Percentiles rank a stretch among this genome's conserved stretches.
Evolutionary conservation across 2,888 invertebrate genomes (phyloP).

Genomic region (Plagodis pulveraria): DNA sequence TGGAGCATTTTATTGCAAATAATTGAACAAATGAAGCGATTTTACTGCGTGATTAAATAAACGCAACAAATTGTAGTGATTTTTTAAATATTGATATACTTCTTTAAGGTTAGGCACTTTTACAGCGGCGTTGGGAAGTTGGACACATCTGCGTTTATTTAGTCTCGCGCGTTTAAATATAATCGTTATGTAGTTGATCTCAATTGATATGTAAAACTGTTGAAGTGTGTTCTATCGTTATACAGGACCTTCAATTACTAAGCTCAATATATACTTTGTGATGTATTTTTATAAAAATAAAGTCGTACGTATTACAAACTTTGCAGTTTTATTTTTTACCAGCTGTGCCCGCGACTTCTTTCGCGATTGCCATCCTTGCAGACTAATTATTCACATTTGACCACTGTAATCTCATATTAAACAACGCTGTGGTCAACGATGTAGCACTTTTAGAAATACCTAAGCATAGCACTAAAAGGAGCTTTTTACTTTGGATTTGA

Average conservation of each 20-base stretch:
- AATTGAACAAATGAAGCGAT: conserved; percentile 9
- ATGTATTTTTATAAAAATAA: conserved; percentile 80
- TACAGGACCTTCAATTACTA: conserved; percentile 79
- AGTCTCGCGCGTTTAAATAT: conserved; percentile 25
- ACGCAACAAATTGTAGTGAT: conserved; percentile 1
- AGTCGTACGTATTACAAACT: conserved; percentile 54
- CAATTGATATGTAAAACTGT: conserved; percentile 59
- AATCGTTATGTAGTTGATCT: conserved; percentile 64
- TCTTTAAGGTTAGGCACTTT: conserved; percentile 14
- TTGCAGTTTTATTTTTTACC: conserved; percentile 15
- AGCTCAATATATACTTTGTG: conserved; percentile 82
- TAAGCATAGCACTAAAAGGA: too few relatives aligned
- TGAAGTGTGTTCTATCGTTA: conserved; percentile 76
- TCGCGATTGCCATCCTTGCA: too few relatives aligned
- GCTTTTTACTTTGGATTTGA: too few relatives aligned
- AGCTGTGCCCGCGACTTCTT: too few relatives aligned
- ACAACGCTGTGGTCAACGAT: too few relatives aligned
- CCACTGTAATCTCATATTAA: too few relatives aligned
- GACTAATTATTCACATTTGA: too few relatives aligned
- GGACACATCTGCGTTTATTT: conserved; percentile 23
- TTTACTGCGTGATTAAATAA: conserved; percentile 16
- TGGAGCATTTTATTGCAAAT: conserved; percentile 1
- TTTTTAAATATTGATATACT: not conserved
- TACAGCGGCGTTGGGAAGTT: not conserved
- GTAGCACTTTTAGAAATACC: too few relatives aligned